Evolutionary conservation across 2,113 vertebrate genomes (phyloP).

Genomic region (Halcyon senegalensis): DNA sequence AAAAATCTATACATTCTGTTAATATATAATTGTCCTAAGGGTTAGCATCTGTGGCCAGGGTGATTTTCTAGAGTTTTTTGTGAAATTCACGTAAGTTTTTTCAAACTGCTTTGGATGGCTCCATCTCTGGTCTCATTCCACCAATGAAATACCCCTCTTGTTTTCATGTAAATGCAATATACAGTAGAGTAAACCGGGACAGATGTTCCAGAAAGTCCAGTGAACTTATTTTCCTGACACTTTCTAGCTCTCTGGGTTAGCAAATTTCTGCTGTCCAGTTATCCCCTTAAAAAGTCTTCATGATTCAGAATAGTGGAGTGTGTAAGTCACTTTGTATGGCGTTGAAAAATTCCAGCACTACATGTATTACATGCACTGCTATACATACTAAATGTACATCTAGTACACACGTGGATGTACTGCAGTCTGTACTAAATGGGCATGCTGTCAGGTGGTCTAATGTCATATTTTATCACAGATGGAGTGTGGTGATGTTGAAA

Average conservation of each 20-base stretch:
- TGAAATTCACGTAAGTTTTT: neutral
- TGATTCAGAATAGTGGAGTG: neutral
- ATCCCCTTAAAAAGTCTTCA: neutral
- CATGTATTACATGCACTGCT: neutral
- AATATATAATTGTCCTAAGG: neutral
- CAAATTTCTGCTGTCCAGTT: neutral
- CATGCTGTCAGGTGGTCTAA: neutral
- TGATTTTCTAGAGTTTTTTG: neutral
- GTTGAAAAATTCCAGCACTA: neutral
- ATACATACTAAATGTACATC: neutral
- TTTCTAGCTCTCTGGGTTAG: neutral
- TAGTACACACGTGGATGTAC: neutral
- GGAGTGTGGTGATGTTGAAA: neutral
- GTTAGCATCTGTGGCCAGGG: neutral
- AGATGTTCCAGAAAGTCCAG: neutral
- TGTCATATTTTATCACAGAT: neutral
- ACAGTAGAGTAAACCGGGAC: neutral
- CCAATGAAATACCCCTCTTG: neutral
- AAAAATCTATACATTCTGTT: neutral
- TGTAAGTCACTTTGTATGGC: neutral
- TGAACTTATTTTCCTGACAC: neutral
- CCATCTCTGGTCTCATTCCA: neutral
- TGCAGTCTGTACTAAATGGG: neutral
- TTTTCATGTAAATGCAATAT: neutral
- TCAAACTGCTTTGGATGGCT: neutral